These are phyloP conservation scores for Drosophila equinoxialis DNA, from an alignment of 1,140 invertebrate genomes.

Conservation along the genomic window DNA sequence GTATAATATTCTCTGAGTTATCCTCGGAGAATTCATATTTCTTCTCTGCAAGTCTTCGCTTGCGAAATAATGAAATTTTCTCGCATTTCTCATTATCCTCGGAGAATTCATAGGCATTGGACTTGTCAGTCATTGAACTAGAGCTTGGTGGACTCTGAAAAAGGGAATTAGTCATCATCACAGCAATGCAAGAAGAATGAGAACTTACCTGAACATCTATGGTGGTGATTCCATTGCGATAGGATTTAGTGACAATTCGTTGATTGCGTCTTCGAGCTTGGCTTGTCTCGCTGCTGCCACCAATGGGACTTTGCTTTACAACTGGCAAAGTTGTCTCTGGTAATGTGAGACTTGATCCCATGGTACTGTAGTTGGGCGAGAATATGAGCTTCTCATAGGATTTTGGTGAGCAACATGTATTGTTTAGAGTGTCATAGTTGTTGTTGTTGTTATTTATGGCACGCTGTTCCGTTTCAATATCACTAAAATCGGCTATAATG, in stretches of 20 bases:
- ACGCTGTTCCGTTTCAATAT: conserved; percentile 75
- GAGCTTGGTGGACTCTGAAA: conserved; percentile 49
- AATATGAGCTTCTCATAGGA: conserved; percentile 61
- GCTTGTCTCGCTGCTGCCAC: conserved; percentile 47
- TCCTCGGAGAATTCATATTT: conserved; percentile 96
- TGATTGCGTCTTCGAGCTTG: conserved; percentile 69
- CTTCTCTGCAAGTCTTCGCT: conserved; percentile 92
- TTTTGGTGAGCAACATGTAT: conserved; percentile 31
- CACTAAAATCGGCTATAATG: conserved; percentile 81
- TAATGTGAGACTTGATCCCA: conserved; percentile 37
- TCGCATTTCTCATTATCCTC: conserved; percentile 92
- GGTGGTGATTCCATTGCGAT: conserved; percentile 75
- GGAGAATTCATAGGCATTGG: conserved; percentile 92
- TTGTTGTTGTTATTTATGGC: conserved; percentile 36
- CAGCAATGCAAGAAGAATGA: too few relatives aligned
- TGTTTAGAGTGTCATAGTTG: conserved; percentile 27
- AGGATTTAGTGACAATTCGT: conserved; percentile 78
- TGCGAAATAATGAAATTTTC: conserved; percentile 91
- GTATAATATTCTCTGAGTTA: conserved; percentile 92
- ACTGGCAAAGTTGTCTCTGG: conserved; percentile 59
- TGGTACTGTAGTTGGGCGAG: conserved; percentile 48
- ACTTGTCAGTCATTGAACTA: conserved; percentile 69
- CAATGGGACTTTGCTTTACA: conserved; percentile 32
- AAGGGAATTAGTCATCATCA: neutral
- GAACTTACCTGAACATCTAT: conserved; percentile 67